Base-by-base conservation (phyloP, 2,888 invertebrate genomes). In the Iselma pallidipennis region DNA sequence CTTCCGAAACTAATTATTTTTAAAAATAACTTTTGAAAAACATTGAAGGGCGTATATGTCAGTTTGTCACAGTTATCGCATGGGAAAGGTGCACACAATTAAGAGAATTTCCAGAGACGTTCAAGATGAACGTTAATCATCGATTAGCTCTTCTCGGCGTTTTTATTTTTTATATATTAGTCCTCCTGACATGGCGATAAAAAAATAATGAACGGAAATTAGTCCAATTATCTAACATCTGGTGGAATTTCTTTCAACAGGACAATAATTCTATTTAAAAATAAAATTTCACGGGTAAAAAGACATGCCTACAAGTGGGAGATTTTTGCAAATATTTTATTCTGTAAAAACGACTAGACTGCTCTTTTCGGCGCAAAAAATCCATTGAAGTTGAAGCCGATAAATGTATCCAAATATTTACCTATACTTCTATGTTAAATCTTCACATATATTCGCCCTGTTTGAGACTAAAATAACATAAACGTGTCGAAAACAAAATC, bases 1-100 rank as follows among this genome's bases (percentile, higher is more conserved):
- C 75, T 74, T 76, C 76, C 76, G 76, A 74, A 74, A 76, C 76
- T 76, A 76, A 76, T 76, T 76, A 76, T 76, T 76, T 75, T 74
- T 75, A 75, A 75, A 76, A 76, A 76, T 75, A 76, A 67, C 70
- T 65, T 59, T 29, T 52, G 65, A 63, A 59, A 57, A 67, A 61
- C 57, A 49, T 16, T 28, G 59, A 66, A 65, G 69, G 66, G 67
- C 61, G 67, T 61, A 52, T 63, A 61, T 54, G 59, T 37, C 16
- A 37, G 37, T 37, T 37, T 63, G 65, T 66, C 68, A 63, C 59
- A 61, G 61, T 66, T 68, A 65, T 67, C 68, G 45, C 59, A 55
- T 54, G 10, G 19, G 57, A 61, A 66, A 71, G 69, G 71, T 71
- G 69, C 63, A 66, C 66, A 66, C 68, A 69, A 68, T 71, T 71